These are phyloP conservation scores for Oncorhynchus gorbuscha DNA, from an alignment of 2,113 vertebrate genomes.

Conservation along the genomic window DNA sequence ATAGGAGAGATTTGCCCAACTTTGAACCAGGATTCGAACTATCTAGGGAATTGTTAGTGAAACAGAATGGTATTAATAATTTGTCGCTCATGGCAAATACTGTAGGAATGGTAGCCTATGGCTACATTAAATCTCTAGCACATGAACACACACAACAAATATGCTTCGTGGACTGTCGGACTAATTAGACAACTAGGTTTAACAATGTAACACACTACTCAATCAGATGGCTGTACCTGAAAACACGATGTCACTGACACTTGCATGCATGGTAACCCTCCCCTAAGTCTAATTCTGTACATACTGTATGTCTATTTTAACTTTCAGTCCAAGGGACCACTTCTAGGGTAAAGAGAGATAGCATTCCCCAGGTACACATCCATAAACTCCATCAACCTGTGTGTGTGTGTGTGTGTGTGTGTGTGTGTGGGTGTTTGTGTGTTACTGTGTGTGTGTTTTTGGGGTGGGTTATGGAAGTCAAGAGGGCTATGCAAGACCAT, in stretches of 20 bases:
- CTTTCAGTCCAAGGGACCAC: background rate
- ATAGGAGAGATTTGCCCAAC: conserved; percentile 74
- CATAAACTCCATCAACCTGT: too few species aligned
- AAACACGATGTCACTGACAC: background rate
- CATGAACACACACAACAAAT: conserved; percentile 8
- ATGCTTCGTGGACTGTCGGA: conserved; percentile 42
- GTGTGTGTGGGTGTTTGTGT: too few species aligned
- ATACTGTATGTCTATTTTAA: background rate
- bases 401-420: too few species aligned
- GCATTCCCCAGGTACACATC: too few species aligned
- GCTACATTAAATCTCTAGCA: conserved; percentile 11
- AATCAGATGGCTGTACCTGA: background rate
- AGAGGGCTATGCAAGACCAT: too few species aligned
- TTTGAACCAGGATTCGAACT: conserved; percentile 65
- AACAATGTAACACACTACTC: background rate
- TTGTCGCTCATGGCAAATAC: conserved; percentile 60
- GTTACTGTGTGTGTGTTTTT: too few species aligned
- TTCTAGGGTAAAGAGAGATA: background rate
- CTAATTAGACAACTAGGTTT: conserved; percentile 37
- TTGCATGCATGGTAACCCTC: background rate
- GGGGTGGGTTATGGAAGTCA: too few species aligned
- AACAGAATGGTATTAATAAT: conserved; percentile 61
- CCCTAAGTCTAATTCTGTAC: background rate
- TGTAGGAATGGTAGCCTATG: conserved; percentile 36
- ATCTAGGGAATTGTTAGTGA: conserved; percentile 61